phyloP scores from a whole-genome alignment of 1,140 invertebrate species.

The Contarinia nasturtii region DNA sequence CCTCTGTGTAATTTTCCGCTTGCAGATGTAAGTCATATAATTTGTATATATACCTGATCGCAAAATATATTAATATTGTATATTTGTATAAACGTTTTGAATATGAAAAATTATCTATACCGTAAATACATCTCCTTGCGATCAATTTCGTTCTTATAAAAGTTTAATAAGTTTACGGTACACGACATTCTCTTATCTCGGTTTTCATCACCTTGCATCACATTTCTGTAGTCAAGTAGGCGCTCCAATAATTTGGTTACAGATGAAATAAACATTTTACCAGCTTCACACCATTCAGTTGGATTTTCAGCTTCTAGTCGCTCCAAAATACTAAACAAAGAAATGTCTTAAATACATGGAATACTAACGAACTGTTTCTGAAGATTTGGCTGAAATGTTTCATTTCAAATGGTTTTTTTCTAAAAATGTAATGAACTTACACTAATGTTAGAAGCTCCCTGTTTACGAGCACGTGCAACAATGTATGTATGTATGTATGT shows the following conservation, averaged over 20 bases:
- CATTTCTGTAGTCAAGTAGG: slow-evolving; percentile 78
- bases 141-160: slow-evolving; percentile 92
- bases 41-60: slow-evolving; percentile 72
- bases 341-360: too few relatives aligned
- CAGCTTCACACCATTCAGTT: slow-evolving; percentile 72
- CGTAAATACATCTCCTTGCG: slow-evolving; percentile 91
- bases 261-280: slow-evolving; percentile 76
- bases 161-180: slow-evolving; percentile 90
- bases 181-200: slow-evolving; percentile 90
- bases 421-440: too few relatives aligned
- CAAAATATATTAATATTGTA: too few relatives aligned
- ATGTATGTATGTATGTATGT: too few relatives aligned
- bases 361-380: too few relatives aligned
- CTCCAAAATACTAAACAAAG: slow-evolving; percentile 51
- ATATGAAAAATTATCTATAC: slow-evolving; percentile 7
- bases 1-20: slow-evolving; percentile 90
- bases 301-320: slow-evolving; percentile 69
- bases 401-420: too few relatives aligned
- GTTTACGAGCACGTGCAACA: too few relatives aligned
- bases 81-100: too few relatives aligned
- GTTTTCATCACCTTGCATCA: slow-evolving; percentile 82
- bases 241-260: slow-evolving; percentile 75
- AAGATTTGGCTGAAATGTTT: too few relatives aligned
- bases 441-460: too few relatives aligned
- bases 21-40: slow-evolving; percentile 83